Evolutionary conservation across 2,797 vertebrate species (phyloP).

Genomic region (Eleutherodactylus coqui): DNA sequence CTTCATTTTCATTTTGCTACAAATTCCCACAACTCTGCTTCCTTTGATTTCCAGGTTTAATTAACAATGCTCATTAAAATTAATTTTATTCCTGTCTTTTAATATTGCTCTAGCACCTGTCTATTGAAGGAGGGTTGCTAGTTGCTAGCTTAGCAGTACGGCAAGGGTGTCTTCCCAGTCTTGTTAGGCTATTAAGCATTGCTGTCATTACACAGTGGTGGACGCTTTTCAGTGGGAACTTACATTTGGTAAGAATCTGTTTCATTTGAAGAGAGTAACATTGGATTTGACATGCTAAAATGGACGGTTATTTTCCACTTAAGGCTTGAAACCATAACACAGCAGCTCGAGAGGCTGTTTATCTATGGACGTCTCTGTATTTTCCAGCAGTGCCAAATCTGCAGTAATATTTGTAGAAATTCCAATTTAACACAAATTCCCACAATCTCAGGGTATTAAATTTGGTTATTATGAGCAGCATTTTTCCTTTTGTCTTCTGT

Average conservation of each 20-base stretch:
- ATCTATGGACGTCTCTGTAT: conserved; percentile 14
- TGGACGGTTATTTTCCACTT: conserved; percentile 70
- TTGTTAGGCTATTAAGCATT: conserved; percentile 46
- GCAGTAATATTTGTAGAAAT: conserved; percentile 25
- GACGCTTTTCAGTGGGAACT: conserved; percentile 45
- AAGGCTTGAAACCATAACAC: conserved; percentile 35
- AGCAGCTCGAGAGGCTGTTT: conserved; percentile 47
- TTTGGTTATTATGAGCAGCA: background rate
- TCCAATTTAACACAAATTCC: conserved; percentile 39
- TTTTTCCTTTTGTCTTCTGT: background rate
- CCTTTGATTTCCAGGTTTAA: conserved; percentile 80
- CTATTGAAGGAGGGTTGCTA: conserved; percentile 67
- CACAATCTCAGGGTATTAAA: conserved; percentile 34
- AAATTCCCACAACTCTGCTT: conserved; percentile 77
- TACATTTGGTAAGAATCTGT: conserved; percentile 68
- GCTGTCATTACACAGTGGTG: conserved; percentile 53
- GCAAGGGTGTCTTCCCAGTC: background rate
- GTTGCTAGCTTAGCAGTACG: conserved; percentile 27
- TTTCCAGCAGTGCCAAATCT: conserved; percentile 58
- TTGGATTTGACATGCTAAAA: conserved; percentile 70
- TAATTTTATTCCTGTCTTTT: conserved; percentile 77
- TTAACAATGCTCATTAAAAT: conserved; percentile 79
- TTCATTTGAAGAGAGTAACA: conserved; percentile 65
- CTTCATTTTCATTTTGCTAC: conserved; percentile 76
- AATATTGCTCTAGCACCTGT: conserved; percentile 75